phyloP scores from a whole-genome alignment of 2,888 invertebrate species.

The Campopleginae sp. region DNA sequence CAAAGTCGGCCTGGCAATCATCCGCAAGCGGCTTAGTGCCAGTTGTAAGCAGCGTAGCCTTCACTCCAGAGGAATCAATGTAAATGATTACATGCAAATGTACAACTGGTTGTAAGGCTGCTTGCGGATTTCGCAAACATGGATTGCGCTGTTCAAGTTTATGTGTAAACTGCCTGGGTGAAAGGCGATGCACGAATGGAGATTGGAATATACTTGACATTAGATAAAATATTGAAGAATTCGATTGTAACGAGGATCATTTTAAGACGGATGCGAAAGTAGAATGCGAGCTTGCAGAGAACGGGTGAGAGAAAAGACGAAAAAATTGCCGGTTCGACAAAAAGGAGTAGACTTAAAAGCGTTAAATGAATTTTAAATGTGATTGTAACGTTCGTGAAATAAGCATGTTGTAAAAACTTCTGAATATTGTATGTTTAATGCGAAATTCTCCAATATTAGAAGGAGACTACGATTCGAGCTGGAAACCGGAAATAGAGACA shows the following conservation, averaged over 20 bases:
- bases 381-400: too few relatives aligned
- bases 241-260: conserved; percentile 1
- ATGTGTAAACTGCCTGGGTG: conserved; percentile 19
- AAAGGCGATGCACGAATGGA: neutral
- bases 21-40: conserved; percentile 1
- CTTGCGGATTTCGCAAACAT: neutral
- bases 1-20: neutral
- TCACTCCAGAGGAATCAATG: neutral
- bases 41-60: conserved; percentile 1
- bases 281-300: too few relatives aligned
- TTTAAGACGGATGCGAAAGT: neutral
- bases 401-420: too few relatives aligned
- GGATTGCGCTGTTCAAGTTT: conserved; percentile 7
- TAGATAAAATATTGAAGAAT: neutral
- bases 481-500: too few relatives aligned
- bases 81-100: neutral
- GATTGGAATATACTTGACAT: neutral
- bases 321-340: too few relatives aligned
- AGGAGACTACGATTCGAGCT: too few relatives aligned
- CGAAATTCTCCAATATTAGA: too few relatives aligned
- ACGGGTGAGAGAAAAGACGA: too few relatives aligned
- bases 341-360: too few relatives aligned
- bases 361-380: too few relatives aligned
- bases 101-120: conserved; percentile 1
- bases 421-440: too few relatives aligned